Evolutionary conservation across 37 sponge, comb jelly and placozoan species (phyloP).

Genomic region (Bolinopsis microptera): DNA sequence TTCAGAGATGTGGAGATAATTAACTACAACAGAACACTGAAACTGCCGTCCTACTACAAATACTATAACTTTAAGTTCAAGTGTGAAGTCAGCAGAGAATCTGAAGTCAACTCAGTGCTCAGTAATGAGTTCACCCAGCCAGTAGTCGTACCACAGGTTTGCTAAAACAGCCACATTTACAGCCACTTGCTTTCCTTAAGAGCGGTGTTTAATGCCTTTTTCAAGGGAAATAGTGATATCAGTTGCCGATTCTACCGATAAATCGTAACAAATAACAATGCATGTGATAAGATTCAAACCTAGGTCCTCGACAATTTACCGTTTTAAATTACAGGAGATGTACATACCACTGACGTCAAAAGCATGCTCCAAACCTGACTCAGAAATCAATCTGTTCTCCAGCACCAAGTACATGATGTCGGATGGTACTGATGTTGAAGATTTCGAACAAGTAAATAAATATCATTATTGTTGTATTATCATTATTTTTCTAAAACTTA

Average conservation of each 20-base stretch:
- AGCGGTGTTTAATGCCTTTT: too few relatives aligned
- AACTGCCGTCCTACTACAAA: slow-evolving; percentile 2
- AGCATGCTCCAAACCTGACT: background rate
- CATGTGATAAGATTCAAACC: too few relatives aligned
- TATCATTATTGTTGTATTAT: too few relatives aligned
- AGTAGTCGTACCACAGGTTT: slow-evolving; percentile 9
- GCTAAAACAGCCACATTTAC: too few relatives aligned
- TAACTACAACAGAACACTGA: background rate
- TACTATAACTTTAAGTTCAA: slow-evolving; percentile 33
- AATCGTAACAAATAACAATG: too few relatives aligned
- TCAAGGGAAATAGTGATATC: too few relatives aligned
- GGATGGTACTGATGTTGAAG: background rate
- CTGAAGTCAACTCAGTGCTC: background rate
- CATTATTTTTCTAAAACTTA: too few relatives aligned
- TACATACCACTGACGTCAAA: background rate
- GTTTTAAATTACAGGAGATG: background rate
- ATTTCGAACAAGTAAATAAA: background rate
- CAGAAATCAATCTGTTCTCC: background rate
- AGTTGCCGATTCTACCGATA: too few relatives aligned
- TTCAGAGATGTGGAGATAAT: background rate
- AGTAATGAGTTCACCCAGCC: slow-evolving; percentile 10
- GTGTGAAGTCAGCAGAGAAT: background rate
- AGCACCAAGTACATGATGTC: slow-evolving; percentile 56
- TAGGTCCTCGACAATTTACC: too few relatives aligned
- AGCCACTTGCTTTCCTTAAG: too few relatives aligned